Base-by-base conservation (phyloP, 2,888 invertebrate species). In the Lasioglossum oenotherae region DNA sequence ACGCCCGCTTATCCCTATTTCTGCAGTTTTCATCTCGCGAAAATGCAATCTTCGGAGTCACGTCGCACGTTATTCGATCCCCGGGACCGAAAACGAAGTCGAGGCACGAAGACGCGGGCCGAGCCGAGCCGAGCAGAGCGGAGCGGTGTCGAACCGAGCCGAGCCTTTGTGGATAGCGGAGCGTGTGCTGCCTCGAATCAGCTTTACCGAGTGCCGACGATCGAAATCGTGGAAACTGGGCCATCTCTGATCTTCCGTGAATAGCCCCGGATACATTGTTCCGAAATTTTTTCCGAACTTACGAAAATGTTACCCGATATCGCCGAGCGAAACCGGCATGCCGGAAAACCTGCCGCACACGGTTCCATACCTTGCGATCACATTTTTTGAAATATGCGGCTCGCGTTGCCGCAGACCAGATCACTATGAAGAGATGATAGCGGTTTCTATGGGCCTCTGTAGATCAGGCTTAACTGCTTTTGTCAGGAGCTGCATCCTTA, bases 41-140 rank as follows among this genome's bases (percentile, higher is more conserved):
- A 81, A 86, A 91, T 86, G 91, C 91, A 89, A 90, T 89, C 86
- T 87, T 91, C 83, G 84, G 78, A 87, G 91, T 91, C 90, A 90
- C 90, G 90, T 90, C 88, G 86, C 81, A 64, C 89, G 85, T 88
- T 90, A 90, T 90, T 90, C 89, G 86, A 88, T 90, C 91, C 85
- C 23, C 16, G 77, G 64, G 64, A 38, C 84, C 80, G 76, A 78
- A 81, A 84, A 84, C 85, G 84, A 89, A 90, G 90, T 90, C 89
- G 84, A 10, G 31, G 84, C 89, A 90, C 90, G 91, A 60, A 88
- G 53, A 78, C 31, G 27, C 60, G 53, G n/a, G 53, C 60, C 27
- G 60, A 60, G 27, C 60, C 14, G 60, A 23, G 27, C 10, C 14
- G 60, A 27, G 27, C 38, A 6, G 72, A 19, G 19, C 31, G 19